Percentiles rank a stretch among this genome's conserved stretches.
These are phyloP conservation scores for Drosophila guanche DNA, from an alignment of 1,140 invertebrate species.

Conservation along the genomic window DNA sequence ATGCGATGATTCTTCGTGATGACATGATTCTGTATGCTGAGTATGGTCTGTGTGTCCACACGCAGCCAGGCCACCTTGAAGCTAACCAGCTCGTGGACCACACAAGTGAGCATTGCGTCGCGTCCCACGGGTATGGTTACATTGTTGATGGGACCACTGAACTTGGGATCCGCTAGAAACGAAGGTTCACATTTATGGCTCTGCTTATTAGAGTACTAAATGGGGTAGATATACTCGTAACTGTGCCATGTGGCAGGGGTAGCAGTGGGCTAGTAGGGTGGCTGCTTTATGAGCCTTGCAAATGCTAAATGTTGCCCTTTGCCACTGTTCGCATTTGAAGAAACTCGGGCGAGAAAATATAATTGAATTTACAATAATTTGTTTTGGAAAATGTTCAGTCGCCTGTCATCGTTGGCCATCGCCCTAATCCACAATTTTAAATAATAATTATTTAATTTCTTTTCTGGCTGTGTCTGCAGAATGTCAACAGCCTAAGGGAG, in stretches of 20 bases:
- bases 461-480: conserved; percentile 56
- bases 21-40: conserved; percentile 93
- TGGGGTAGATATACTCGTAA: conserved; percentile 31
- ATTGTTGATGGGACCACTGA: conserved; percentile 91
- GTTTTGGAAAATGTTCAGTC: conserved; percentile 9
- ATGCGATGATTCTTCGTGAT: conserved; percentile 95
- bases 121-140: conserved; percentile 90
- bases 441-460: conserved; percentile 51
- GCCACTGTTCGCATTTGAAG: conserved; percentile 9
- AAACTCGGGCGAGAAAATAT: conserved; percentile 32
- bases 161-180: conserved; percentile 86
- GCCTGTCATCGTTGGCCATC: conserved; percentile 19
- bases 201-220: conserved; percentile 61
- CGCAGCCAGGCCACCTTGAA: conserved; percentile 95
- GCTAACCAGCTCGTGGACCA: conserved; percentile 90
- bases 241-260: neutral
- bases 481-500: conserved; percentile 48
- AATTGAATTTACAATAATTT: conserved; percentile 32
- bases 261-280: neutral
- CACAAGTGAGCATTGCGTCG: conserved; percentile 90
- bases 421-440: conserved; percentile 61
- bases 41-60: conserved; percentile 95
- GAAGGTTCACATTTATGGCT: conserved; percentile 57
- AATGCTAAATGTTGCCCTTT: conserved; percentile 65
- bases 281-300: conserved; percentile 52